A percentile compares a stretch with the other conserved stretches of the same genome.
phyloP scores from a whole-genome alignment of 2,113 vertebrate species.

The Cacatua alba region DNA sequence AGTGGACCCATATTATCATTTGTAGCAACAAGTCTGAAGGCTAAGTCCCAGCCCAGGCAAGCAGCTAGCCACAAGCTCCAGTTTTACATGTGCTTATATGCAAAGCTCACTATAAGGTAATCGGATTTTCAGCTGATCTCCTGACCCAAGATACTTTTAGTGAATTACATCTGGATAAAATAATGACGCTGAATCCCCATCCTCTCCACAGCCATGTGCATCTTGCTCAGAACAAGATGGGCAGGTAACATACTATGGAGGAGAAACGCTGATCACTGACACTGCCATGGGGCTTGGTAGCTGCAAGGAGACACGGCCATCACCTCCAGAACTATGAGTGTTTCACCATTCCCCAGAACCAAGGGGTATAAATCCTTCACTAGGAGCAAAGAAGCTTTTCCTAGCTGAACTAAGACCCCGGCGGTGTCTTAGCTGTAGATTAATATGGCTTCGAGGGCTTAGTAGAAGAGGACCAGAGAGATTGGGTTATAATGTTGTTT shows the following conservation, averaged over 20 bases:
- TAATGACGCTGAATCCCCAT: neutral
- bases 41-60: neutral
- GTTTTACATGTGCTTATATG: neutral
- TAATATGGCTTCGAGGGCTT: neutral
- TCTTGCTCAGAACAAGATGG: neutral
- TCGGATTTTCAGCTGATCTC: neutral
- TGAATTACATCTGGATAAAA: neutral
- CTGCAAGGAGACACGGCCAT: neutral
- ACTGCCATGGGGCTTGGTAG: neutral
- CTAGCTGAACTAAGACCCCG: neutral
- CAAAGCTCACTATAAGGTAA: neutral
- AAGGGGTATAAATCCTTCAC: neutral
- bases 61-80: neutral
- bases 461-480: neutral
- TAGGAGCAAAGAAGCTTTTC: neutral
- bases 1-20: neutral
- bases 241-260: fast-evolving
- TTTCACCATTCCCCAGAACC: neutral
- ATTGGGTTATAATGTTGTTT: neutral
- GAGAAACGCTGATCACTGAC: too few species aligned
- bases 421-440: neutral
- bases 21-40: neutral
- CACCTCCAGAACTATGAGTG: neutral
- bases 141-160: neutral
- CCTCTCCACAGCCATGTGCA: neutral